A percentile compares a stretch with the other conserved stretches of the same genome.
phyloP scores from a whole-genome alignment of 2,113 vertebrate species.

The Halcyon malimbica region DNA sequence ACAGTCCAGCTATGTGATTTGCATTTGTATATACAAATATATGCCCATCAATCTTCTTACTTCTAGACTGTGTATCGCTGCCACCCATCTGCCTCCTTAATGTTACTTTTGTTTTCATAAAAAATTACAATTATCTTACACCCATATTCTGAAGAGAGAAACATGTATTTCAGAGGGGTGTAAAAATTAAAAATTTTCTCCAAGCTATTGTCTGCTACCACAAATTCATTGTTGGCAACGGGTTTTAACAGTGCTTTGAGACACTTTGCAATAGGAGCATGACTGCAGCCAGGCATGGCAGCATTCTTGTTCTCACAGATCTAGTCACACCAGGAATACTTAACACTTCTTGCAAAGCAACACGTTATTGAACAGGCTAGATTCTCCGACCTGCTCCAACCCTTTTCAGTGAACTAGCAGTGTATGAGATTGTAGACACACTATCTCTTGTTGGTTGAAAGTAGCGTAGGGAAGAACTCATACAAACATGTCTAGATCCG shows the following conservation, averaged over 20 bases:
- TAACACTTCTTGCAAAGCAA: neutral
- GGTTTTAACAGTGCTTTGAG: neutral
- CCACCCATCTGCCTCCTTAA: conserved; percentile 38
- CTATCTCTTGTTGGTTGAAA: neutral
- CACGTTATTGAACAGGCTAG: neutral
- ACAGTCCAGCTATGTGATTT: conserved; percentile 67
- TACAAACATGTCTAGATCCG: neutral
- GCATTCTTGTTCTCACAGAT: neutral
- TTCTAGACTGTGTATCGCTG: neutral
- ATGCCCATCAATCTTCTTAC: conserved; percentile 44
- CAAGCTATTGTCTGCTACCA: neutral
- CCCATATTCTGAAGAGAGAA: conserved; percentile 4
- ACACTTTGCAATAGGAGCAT: neutral
- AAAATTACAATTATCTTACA: conserved; percentile 49
- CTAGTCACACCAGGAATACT: neutral
- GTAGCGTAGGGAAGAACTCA: neutral
- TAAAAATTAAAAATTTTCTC: neutral
- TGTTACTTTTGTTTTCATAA: conserved; percentile 37
- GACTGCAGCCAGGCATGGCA: neutral
- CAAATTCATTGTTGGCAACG: neutral
- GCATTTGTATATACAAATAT: conserved; percentile 67
- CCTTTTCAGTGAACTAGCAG: neutral
- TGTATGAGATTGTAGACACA: neutral
- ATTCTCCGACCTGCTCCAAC: neutral
- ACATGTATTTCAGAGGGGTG: neutral